phyloP scores from a whole-genome alignment of 2,888 invertebrate genomes.

The Hirtodrosophila cameraria region DNA sequence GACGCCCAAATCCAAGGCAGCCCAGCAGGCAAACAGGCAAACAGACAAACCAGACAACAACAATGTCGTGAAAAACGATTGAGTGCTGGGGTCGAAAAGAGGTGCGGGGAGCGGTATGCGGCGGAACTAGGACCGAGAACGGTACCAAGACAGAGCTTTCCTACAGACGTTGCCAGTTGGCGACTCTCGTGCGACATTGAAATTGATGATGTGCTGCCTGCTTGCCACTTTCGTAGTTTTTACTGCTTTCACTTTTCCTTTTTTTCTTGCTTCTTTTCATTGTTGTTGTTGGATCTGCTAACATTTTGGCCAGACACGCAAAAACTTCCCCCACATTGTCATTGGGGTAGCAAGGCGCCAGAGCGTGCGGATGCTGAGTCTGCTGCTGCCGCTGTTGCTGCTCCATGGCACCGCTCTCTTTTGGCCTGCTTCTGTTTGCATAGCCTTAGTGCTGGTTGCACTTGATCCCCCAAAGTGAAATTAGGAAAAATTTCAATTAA shows the following conservation, averaged over 20 bases:
- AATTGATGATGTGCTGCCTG: slow-evolving; percentile 73
- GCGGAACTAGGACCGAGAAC: background rate
- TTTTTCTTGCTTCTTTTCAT: slow-evolving; percentile 1
- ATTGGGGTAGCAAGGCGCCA: slow-evolving; percentile 65
- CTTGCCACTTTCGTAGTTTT: slow-evolving; percentile 63
- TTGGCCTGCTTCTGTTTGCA: slow-evolving; percentile 45
- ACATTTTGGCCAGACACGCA: slow-evolving; percentile 71
- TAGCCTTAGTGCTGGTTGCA: slow-evolving; percentile 67
- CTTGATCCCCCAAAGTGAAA: slow-evolving; percentile 80
- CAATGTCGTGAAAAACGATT: slow-evolving; percentile 63
- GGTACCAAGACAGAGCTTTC: slow-evolving; percentile 20
- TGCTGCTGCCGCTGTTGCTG: slow-evolving; percentile 14
- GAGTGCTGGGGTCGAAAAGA: slow-evolving; percentile 2
- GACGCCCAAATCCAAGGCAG: slow-evolving; percentile 63
- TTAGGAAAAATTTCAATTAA: slow-evolving; percentile 81
- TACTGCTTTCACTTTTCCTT: slow-evolving; percentile 74
- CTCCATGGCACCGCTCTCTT: slow-evolving; percentile 1
- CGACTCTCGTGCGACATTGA: slow-evolving; percentile 73
- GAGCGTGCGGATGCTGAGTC: slow-evolving; percentile 57
- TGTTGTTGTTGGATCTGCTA: slow-evolving; percentile 33
- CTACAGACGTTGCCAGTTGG: slow-evolving; percentile 41
- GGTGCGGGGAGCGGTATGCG: background rate
- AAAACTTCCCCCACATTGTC: slow-evolving; percentile 57
- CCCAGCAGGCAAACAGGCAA: slow-evolving; percentile 42
- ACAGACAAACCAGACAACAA: slow-evolving; percentile 51